Evolutionary conservation across 2,113 vertebrate species (phyloP), one percentile per base, ranked within the genome.

Genomic region (Sciurus niger): DNA sequence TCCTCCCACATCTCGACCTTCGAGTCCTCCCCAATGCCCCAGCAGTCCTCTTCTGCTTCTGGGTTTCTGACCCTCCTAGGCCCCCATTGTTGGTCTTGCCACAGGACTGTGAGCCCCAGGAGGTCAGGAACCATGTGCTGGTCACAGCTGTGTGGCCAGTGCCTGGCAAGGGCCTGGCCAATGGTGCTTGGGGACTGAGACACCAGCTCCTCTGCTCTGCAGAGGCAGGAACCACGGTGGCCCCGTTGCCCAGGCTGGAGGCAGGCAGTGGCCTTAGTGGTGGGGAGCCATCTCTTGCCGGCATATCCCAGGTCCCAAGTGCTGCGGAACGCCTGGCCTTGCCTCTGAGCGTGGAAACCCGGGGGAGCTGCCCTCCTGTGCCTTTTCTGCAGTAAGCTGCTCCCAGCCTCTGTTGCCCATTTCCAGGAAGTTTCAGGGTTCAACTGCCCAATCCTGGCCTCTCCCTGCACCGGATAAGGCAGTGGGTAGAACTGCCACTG

Each of bases 401-500:
- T 12, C 24, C 18, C 17, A 13, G 63, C 63, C 51, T 37, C 32
- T 24, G 65, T 8, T 34, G 68, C 28, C 24, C 20, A 77, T n/a
- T 51, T 18, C 89, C 60, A 28, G 22, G 65, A 24, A 24, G 46
- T 32, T 8, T 48, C 79, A 0, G 72, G 74, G 48, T 37, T 34
- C 18, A 7, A 11, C 68, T 48, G 60, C 18, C n/a, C 24, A 6
- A 25, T 25, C 18, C 22, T 5, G 46, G 30, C 34, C 40, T 43
- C 40, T 48, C 32, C 25, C 37, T 32, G 55, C 13, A 65, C n/a
- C 32, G 18, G 0, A 1, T 4, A 30, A 53, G 70, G 28, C 0
- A 1, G 43, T 7, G 5, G 37, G 46, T 10, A 1, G 84, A 63
- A 43, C 58, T 28, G 58, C 73, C 6, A 0, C 55, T 30, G 30